A percentile compares a stretch with the other conserved stretches of the same genome.
phyloP scores from a whole-genome alignment of 1,140 invertebrate species.

The Wiebesia pumilae region DNA sequence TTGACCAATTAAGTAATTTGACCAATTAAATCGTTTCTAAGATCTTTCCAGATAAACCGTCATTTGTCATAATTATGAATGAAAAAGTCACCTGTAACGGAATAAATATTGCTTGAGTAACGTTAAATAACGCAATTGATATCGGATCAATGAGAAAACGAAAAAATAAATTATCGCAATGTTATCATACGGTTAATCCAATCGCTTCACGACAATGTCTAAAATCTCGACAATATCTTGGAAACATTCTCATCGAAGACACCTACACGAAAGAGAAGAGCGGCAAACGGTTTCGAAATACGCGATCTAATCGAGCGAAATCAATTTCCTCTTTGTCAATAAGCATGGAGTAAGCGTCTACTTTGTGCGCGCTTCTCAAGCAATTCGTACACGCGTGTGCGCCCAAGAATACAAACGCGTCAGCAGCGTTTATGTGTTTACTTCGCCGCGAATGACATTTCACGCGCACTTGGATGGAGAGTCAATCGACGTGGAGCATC shows the following conservation, averaged over 20 bases:
- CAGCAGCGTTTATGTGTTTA: background rate
- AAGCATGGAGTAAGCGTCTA: background rate
- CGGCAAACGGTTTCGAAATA: background rate
- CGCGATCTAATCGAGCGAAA: constrained; percentile 37
- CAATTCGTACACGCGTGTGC: too few species aligned
- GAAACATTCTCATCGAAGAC: background rate
- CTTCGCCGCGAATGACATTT: background rate
- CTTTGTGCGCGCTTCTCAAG: background rate
- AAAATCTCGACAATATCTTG: background rate
- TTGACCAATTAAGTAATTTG: too few species aligned
- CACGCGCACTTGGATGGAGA: background rate
- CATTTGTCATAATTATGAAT: too few species aligned
- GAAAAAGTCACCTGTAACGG: too few species aligned
- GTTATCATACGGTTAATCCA: background rate
- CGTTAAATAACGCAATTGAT: too few species aligned
- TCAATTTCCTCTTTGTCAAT: constrained; percentile 38
- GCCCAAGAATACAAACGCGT: too few species aligned
- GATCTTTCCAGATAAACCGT: too few species aligned
- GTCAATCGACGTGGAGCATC: background rate
- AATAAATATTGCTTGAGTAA: too few species aligned
- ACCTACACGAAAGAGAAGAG: too few species aligned
- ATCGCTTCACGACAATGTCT: background rate
- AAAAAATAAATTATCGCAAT: too few species aligned
- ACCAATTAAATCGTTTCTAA: too few species aligned
- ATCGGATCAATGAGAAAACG: too few species aligned